Percentiles rank a stretch among this genome's conserved stretches.
These are phyloP conservation scores for Galerucella nymphaeae DNA, from an alignment of 2,888 invertebrate species.

Conservation along the genomic window DNA sequence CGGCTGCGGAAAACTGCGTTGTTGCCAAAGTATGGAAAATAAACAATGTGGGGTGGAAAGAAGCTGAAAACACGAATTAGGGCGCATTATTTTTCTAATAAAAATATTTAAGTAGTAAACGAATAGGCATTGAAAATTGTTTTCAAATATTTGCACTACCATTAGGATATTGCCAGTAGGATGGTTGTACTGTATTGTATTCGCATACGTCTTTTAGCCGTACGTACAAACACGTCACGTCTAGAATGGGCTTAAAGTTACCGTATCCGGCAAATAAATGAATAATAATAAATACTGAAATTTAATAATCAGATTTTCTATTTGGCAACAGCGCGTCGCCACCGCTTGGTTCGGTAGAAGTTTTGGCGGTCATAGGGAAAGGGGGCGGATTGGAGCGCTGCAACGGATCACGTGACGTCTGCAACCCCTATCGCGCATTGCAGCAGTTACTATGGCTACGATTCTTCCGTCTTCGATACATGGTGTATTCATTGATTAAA, in stretches of 20 bases:
- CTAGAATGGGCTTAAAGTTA: too few species aligned
- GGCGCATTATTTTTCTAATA: too few species aligned
- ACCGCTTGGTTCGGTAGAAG: conserved; percentile 28
- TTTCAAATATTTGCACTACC: too few species aligned
- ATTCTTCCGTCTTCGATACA: conserved; percentile 46
- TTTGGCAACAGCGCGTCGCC: conserved; percentile 29
- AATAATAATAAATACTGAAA: too few species aligned
- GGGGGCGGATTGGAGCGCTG: conserved; percentile 53
- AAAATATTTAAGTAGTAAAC: too few species aligned
- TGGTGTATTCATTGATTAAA: conserved; percentile 34
- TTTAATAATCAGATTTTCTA: not conserved
- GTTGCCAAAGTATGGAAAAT: conserved; percentile 31
- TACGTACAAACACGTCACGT: too few species aligned
- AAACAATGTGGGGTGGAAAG: not conserved
- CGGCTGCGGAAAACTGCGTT: conserved; percentile 38
- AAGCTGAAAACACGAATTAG: not conserved
- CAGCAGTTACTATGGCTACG: conserved; percentile 60
- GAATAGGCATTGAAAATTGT: too few species aligned
- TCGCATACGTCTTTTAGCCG: too few species aligned
- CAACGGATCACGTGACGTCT: conserved; percentile 58
- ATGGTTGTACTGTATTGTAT: too few species aligned
- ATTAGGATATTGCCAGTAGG: too few species aligned
- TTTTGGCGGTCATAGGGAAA: conserved; percentile 41
- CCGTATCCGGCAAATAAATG: too few species aligned
- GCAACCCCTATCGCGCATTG: conserved; percentile 59